Percentiles rank a stretch among this genome's conserved stretches.
phyloP scores from a whole-genome alignment of 1,140 invertebrate genomes.

The Heliconius himera region DNA sequence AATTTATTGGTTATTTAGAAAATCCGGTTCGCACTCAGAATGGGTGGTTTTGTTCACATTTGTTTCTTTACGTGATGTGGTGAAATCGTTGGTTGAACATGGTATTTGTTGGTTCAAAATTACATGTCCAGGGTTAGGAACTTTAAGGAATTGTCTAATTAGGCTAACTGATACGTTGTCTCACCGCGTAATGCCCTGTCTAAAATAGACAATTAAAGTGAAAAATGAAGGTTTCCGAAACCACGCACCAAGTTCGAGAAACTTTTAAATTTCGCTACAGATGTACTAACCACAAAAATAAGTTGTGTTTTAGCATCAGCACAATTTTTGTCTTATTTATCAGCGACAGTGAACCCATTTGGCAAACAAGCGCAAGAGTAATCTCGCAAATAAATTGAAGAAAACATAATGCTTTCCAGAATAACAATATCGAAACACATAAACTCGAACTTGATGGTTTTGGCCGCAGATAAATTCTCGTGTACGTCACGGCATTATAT shows the following conservation, averaged over 20 bases:
- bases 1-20: conserved; percentile 15
- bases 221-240: not conserved
- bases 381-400: conserved; percentile 32
- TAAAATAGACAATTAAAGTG: not conserved
- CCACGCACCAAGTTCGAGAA: not conserved
- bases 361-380: conserved; percentile 24
- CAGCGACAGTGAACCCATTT: conserved; percentile 24
- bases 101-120: not conserved
- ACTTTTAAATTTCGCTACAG: not conserved
- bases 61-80: not conserved
- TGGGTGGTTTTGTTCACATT: not conserved
- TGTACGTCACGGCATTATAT: not conserved
- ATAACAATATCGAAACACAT: conserved; percentile 24
- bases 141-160: no score
- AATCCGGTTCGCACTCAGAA: conserved; percentile 3
- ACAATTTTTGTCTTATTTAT: conserved; percentile 4
- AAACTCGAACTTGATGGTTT: conserved; percentile 58
- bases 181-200: not conserved
- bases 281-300: not conserved
- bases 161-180: no score
- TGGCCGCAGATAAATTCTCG: conserved; percentile 53
- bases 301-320: not conserved
- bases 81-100: not conserved
- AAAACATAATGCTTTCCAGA: conserved; percentile 27
- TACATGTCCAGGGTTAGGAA: no score